Evolutionary conservation across 2,888 invertebrate genomes (phyloP).

Genomic region (Labia minor): DNA sequence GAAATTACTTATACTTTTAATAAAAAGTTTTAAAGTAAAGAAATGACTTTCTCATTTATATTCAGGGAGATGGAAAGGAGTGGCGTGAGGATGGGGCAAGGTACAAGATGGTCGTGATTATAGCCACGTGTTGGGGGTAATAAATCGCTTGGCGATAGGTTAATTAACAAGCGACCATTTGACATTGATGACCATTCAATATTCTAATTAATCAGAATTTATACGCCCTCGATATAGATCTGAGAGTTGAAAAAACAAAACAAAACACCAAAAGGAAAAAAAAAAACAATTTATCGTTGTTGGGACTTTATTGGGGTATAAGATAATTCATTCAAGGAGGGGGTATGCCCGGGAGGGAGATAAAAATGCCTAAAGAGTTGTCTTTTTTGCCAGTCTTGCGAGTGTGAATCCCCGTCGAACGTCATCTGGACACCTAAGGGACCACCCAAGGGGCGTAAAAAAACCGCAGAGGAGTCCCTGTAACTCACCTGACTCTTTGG

Average conservation of each 20-base stretch:
- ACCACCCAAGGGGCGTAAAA: not conserved
- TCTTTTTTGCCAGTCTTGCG: constrained; percentile 3
- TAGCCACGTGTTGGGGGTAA: constrained; percentile 3
- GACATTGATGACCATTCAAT: constrained; percentile 13
- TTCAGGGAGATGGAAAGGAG: too few relatives aligned
- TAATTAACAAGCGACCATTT: constrained; percentile 13
- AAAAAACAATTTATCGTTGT: not conserved
- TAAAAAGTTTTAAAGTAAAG: too few relatives aligned
- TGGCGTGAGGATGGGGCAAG: not conserved
- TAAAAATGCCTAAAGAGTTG: constrained; percentile 13
- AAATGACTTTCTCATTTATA: too few relatives aligned
- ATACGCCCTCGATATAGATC: constrained; percentile 8
- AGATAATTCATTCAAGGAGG: not conserved
- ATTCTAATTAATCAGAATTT: constrained; percentile 13
- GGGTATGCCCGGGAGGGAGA: constrained; percentile 7
- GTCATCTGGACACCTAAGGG: constrained; percentile 13
- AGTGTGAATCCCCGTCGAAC: constrained; percentile 13
- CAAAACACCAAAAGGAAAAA: too few relatives aligned
- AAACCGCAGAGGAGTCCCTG: not conserved
- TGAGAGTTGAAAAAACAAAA: not conserved
- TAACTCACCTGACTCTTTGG: constrained; percentile 13
- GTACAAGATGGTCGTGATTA: constrained; percentile 1
- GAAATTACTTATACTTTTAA: too few relatives aligned
- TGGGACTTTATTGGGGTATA: not conserved
- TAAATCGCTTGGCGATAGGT: constrained; percentile 13